Evolutionary conservation across 2,113 vertebrate genomes (phyloP), one percentile per base, ranked within the genome.

Genomic region (Plecotus auritus): DNA sequence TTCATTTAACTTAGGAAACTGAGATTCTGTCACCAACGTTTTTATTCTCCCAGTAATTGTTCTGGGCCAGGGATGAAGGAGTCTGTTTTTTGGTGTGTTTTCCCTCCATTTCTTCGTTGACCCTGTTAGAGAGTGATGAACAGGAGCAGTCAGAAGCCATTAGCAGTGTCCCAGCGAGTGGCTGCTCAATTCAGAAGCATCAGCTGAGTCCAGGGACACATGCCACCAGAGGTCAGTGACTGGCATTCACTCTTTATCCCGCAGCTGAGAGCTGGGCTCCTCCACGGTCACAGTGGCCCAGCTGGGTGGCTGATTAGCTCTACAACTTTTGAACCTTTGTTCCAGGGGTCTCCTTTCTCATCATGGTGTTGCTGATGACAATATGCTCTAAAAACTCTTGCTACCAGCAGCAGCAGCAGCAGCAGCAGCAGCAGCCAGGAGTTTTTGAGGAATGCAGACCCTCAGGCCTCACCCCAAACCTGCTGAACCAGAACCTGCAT

Each of bases 121-220:
- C 67, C 80, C 88, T 90, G 61, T 90, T 88, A 87, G 47, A 82
- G 56, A 61, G 28, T 56, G 72, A 47, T 88, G 82, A 93, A 80
- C 85, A 20, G 30, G 90, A 85, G 90, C 81, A 20, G 74, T 92
- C 96, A 95, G 90, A 86, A 77, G 10, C 45, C 73, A 74, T 95
- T 90, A 96, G 91, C 61, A 5, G 9, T 22, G 77, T 40, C 81
- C 8, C 9, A 4, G 49, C 82, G 93, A 97, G 78, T 61, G 49
- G 69, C 91, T 85, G 54, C 74, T 96, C 86, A 80, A 13, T 94
- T 94, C 56, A 49, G 61, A 89, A 88, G 51, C 80, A 82, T 82
- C 0, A 13, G 59, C 88, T 23, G 32, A 82, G 61, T 82, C 56
- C 81, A 92, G 87, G 59, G 87, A 89, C 51, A 85, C 22, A 9